A percentile compares a stretch with the other conserved stretches of the same genome.
These are phyloP conservation scores for Drosophila kurseongensis DNA, from an alignment of 1,140 invertebrate species.

Conservation along the genomic window DNA sequence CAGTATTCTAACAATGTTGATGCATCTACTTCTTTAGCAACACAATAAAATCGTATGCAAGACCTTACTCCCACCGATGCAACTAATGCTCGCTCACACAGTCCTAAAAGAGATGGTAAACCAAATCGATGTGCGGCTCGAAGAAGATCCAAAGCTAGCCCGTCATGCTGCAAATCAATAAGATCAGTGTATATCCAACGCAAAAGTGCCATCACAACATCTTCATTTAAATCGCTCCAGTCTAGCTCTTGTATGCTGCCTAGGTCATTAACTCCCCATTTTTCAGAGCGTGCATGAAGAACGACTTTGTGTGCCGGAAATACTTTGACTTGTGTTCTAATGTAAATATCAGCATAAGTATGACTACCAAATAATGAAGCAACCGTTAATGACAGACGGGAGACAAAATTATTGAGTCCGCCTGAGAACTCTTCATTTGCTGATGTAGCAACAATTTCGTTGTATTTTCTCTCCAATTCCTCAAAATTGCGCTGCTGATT, in stretches of 20 bases:
- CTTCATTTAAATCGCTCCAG: conserved; percentile 90
- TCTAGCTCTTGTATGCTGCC: conserved; percentile 89
- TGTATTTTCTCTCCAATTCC: conserved; percentile 94
- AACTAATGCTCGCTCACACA: conserved; percentile 95
- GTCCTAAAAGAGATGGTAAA: conserved; percentile 89
- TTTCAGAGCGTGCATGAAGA: conserved; percentile 93
- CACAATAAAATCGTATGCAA: conserved; percentile 95
- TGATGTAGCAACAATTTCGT: conserved; percentile 87
- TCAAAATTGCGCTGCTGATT: conserved; percentile 93
- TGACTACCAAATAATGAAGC: conserved; percentile 92
- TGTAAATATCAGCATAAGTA: conserved; percentile 91
- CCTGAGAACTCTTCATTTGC: conserved; percentile 84
- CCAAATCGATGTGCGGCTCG: conserved; percentile 92
- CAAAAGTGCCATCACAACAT: conserved; percentile 91
- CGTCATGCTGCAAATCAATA: conserved; percentile 90
- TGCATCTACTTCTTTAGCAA: conserved; percentile 95
- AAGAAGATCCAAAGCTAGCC: conserved; percentile 92
- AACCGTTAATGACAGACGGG: conserved; percentile 91
- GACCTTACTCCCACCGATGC: conserved; percentile 93
- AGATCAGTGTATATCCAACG: conserved; percentile 97
- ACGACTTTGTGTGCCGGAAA: conserved; percentile 96
- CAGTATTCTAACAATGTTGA: conserved; percentile 93
- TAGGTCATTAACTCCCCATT: conserved; percentile 91
- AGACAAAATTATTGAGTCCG: conserved; percentile 90
- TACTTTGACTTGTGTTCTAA: conserved; percentile 89